phyloP scores from a whole-genome alignment of 2,797 vertebrate genomes.

The Toxotes lorentzi region DNA sequence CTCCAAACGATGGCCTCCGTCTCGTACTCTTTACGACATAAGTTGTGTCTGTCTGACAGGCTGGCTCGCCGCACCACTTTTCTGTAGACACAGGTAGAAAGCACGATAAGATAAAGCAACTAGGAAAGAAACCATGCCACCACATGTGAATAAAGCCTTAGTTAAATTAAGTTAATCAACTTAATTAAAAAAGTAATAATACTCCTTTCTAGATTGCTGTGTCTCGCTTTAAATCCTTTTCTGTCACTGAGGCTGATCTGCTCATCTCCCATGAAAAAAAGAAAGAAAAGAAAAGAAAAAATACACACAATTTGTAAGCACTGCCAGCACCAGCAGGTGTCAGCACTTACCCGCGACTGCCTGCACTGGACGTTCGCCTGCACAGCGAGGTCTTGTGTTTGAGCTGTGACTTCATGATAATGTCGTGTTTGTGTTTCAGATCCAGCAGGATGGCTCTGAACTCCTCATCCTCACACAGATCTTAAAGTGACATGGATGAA shows the following conservation, averaged over 20 bases:
- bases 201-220: background rate
- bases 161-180: background rate
- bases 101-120: conserved; percentile 15
- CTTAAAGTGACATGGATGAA: conserved; percentile 71
- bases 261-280: background rate
- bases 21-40: conserved; percentile 97
- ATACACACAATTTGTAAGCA: background rate
- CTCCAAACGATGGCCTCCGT: conserved; percentile 98
- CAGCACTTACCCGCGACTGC: conserved; percentile 93
- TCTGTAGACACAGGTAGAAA: conserved; percentile 74
- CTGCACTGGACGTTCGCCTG: conserved; percentile 94
- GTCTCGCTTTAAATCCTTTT: background rate
- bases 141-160: background rate
- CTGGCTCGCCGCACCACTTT: conserved; percentile 98
- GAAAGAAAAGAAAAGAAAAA: too few relatives aligned
- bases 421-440: conserved; percentile 98
- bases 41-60: conserved; percentile 94
- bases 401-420: conserved; percentile 98
- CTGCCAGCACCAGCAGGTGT: conserved; percentile 66
- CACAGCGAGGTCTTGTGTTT: conserved; percentile 97
- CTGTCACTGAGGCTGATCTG: background rate
- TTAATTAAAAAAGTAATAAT: background rate
- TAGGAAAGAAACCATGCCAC: background rate
- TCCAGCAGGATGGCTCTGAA: conserved; percentile 94
- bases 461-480: conserved; percentile 97